Base-by-base conservation (phyloP, 2,888 invertebrate genomes). In the Tiphia femorata region DNA sequence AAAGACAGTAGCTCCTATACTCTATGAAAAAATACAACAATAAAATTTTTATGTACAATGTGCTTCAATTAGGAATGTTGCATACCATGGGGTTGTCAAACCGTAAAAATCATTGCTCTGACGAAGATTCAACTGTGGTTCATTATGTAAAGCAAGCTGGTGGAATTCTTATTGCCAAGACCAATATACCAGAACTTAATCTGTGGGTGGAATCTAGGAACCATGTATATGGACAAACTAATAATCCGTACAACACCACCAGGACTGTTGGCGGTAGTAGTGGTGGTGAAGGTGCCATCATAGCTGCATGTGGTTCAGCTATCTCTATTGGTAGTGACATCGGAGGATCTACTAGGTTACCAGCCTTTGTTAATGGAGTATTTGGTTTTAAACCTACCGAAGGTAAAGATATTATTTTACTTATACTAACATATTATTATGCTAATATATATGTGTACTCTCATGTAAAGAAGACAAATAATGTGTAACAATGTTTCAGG, bases 271-370 rank as follows among this genome's bases (percentile, higher is more conserved):
- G 98, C 10, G 98, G 98, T 38, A 97, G 97, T 64, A 96, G 96
- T 58, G 97, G 97, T 27, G 95, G 94, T 1, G 95, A 96, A 84
- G 92, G 86, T 0, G 88, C 91, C 1, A 85, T 96, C 1, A 86
- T 94, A 10, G 88, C 94, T 1, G 87, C 94, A 2, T 90, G 93
- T 63, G 95, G 93, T 12, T 89, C 91, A 7, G 92, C 95, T 1
- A 88, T 97, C 66, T 93, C 97, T 2, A 85, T 98, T 46, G 96
- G 94, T 21, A 92, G 93, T 0, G 98, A 98, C 81, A 97, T 98
- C 72, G 98, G 97, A n/a, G 98, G 98, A 0, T 97, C 97, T 3
- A 93, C 95, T 41, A 89, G 98, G 25, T 95, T 96, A 88, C 97
- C 97, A 0, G 90, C 93, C 0, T 95, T 93, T 82, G 95, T 91